phyloP scores from a whole-genome alignment of 2,797 vertebrate genomes.

The Pangasius djambal region DNA sequence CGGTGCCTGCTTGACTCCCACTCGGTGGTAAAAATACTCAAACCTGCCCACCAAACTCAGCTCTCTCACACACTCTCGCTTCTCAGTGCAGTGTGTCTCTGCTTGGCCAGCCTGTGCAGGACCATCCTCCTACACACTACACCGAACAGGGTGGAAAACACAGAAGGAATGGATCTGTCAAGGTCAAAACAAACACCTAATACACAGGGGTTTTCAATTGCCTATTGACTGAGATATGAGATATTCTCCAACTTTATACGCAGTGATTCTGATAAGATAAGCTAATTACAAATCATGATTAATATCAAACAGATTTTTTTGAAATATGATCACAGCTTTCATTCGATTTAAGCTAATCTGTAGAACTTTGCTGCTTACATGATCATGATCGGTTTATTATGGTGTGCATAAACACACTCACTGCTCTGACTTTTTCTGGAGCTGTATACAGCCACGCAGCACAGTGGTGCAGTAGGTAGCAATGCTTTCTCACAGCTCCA shows the following conservation, averaged over 20 bases:
- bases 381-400: not conserved
- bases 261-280: slow-evolving; percentile 1
- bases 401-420: not conserved
- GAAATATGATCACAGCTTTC: not conserved
- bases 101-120: slow-evolving; percentile 44
- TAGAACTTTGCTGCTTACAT: not conserved
- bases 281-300: slow-evolving; percentile 1
- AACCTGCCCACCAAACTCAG: slow-evolving; percentile 49
- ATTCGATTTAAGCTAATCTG: not conserved
- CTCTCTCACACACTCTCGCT: slow-evolving; percentile 25
- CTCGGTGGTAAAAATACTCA: slow-evolving; percentile 58
- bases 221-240: not conserved
- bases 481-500: not conserved
- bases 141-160: slow-evolving; percentile 17
- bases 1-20: slow-evolving; percentile 47
- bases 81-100: slow-evolving; percentile 35
- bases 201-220: slow-evolving; percentile 6
- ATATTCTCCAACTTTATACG: not conserved
- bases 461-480: not conserved
- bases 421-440: not conserved
- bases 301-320: not conserved
- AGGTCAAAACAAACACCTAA: slow-evolving; percentile 35
- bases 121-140: slow-evolving; percentile 43
- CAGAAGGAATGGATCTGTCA: slow-evolving; percentile 37
- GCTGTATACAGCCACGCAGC: not conserved